Evolutionary conservation across 2,888 invertebrate genomes (phyloP), one percentile per base, ranked within the genome.

Genomic region (Leptinotarsa juncta): DNA sequence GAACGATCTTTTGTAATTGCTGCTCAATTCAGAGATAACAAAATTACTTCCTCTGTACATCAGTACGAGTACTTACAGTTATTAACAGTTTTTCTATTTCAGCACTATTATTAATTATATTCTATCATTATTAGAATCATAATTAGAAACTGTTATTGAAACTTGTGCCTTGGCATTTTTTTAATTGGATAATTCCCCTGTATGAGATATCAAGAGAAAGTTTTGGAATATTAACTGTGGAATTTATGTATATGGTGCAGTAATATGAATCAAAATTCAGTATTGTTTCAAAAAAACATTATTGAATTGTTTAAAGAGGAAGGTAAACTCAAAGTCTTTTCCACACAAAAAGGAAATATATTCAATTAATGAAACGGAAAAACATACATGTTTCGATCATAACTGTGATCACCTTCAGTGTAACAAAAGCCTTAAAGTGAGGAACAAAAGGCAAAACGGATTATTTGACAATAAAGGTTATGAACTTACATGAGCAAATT

Each of bases 131-230:
- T 53, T 68, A n/a, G 42, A 68, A 68, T 68, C 68, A 68, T 68
- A 68, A 68, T 68, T 68, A 55, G 68, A 68, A 68, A 68, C 67
- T 51, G 53, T 68, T 68, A 68, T 32, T 53, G 50, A 50, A 67
- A 20, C 50, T 42, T 67, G 50, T 67, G 50, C 50, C 15, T 67
- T 12, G 51, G n/a, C n/a, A 62, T 62, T 62, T 62, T 62, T 62
- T 42, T n/a, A 62, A 62, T 16, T 32, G 62, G 62, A 18, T 42
- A 42, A 32, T 62, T 62, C 7, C 16, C 12, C 12, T 32, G 10
- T 16, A 12, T 62, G 62, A 3, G 20, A 12, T 62, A 42, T 62
- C 32, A 5, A 42, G 42, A 62, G 42, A 62, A 62, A 32, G 62
- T n/a, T 26, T n/a, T 12, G 16, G 12, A 32, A 20, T 62, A 12